Percentiles rank a stretch among this genome's conserved stretches.
Evolutionary conservation across 2,888 invertebrate genomes (phyloP).

Genomic region (Synergus gifuensis): DNA sequence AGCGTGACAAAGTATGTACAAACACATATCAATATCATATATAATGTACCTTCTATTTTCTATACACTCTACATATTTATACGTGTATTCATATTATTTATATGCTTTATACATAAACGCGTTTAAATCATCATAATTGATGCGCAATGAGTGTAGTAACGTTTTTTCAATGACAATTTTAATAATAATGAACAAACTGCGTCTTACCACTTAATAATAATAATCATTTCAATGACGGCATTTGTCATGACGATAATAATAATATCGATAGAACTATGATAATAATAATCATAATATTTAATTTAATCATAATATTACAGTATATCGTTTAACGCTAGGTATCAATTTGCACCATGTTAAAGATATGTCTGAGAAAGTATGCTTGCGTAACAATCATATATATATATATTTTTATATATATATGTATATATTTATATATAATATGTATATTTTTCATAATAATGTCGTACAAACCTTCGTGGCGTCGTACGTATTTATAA

Average conservation of each 20-base stretch:
- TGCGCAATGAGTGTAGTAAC: constrained; percentile 29
- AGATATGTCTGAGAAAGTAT: constrained; percentile 51
- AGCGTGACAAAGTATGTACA: constrained; percentile 48
- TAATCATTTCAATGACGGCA: constrained; percentile 17
- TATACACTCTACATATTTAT: constrained; percentile 47
- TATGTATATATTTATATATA: constrained; percentile 45
- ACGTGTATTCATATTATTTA: constrained; percentile 42
- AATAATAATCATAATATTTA: constrained; percentile 38
- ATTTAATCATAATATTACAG: constrained; percentile 40
- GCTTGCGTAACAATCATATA: constrained; percentile 43
- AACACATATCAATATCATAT: constrained; percentile 42
- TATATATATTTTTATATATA: constrained; percentile 23
- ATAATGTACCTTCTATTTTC: constrained; percentile 34
- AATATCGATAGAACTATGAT: constrained; percentile 32
- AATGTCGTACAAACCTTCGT: constrained; percentile 40
- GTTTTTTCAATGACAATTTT: constrained; percentile 38
- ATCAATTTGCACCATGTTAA: constrained; percentile 50
- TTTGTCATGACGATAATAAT: constrained; percentile 22
- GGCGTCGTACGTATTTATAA: constrained; percentile 40
- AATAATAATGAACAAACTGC: constrained; percentile 15
- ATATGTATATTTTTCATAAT: constrained; percentile 42
- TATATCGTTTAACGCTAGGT: constrained; percentile 43
- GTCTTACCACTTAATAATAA: constrained; percentile 23
- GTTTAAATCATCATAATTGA: constrained; percentile 15
- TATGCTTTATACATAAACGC: constrained; percentile 45